Percentiles rank a stretch among this genome's conserved stretches.
phyloP scores from a whole-genome alignment of 2,888 invertebrate genomes.

The Ochropacha duplaris region DNA sequence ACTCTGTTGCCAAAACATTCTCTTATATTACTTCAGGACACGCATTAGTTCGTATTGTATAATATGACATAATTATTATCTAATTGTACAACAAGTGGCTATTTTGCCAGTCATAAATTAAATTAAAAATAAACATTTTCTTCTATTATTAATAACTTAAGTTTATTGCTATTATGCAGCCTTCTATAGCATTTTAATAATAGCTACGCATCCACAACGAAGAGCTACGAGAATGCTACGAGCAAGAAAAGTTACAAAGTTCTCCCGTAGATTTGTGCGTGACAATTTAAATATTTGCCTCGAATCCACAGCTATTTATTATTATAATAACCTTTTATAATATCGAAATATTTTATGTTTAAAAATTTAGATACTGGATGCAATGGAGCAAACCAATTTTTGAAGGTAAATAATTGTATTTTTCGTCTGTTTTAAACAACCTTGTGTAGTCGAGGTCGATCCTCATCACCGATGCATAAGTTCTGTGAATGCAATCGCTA shows the following conservation, averaged over 20 bases:
- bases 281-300: not conserved
- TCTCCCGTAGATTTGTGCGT: not conserved
- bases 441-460: not conserved
- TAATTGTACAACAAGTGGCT: not conserved
- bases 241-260: not conserved
- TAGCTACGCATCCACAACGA: not conserved
- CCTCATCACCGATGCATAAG: constrained; percentile 53
- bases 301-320: too few species aligned
- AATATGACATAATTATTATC: constrained; percentile 4
- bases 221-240: not conserved
- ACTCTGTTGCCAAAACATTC: constrained; percentile 19
- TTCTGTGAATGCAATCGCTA: constrained; percentile 49
- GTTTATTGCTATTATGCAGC: not conserved
- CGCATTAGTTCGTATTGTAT: constrained; percentile 21
- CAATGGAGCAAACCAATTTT: too few species aligned
- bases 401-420: too few species aligned
- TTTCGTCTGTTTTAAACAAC: not conserved
- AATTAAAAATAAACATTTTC: not conserved
- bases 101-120: not conserved
- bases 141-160: not conserved
- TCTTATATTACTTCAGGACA: constrained; percentile 22
- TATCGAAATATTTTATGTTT: too few species aligned
- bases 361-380: too few species aligned
- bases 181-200: not conserved
- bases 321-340: too few species aligned